Evolutionary conservation across 2,797 vertebrate genomes (phyloP), one percentile per base, ranked within the genome.

Genomic region (Phylloscopus collybita): DNA sequence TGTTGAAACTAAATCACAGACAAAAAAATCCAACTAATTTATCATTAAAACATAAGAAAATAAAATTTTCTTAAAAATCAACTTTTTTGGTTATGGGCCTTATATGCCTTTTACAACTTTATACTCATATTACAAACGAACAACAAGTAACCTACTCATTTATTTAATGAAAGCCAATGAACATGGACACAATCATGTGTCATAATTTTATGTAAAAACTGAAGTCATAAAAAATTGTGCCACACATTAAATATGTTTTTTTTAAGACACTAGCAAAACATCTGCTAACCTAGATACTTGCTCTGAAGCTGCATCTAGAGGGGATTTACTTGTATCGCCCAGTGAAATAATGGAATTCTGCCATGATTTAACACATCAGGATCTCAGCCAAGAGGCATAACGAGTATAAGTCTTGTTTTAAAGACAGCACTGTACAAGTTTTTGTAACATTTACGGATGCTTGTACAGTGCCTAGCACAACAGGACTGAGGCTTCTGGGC

Each of bases 401-500:
- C 2, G 21, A 84, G 16, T 36, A 0, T 21, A 92, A 76, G 9
- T 81, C 80, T 82, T 90, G 74, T 97, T 98, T 84, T 92, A 67
- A 80, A 80, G 84, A 86, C 56, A 50, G 27, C 29, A 87, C 62
- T 86, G 73, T 82, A 59, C 47, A 59, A 91, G 72, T 84, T 40
- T 86, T 40, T 81, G 15, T 80, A 88, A 66, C 44, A 0, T 85
- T 93, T 92, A 90, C 57, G 16, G 16, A 75, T 80, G 71, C 73
- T 96, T 89, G 61, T 65, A 67, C 45, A 89, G 45, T 47, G 53
- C 74, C 86, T 74, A 89, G 88, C 29, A 71, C 82, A 93, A 90
- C 60, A 83, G 30, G 65, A 65, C 57, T 96, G 78, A 90, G 83
- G 92, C 86, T 95, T 92, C 88, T 92, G 92, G 74, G 80, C 84